phyloP scores from a whole-genome alignment of 2,888 invertebrate genomes.

The Archaeoteleia sp. region DNA sequence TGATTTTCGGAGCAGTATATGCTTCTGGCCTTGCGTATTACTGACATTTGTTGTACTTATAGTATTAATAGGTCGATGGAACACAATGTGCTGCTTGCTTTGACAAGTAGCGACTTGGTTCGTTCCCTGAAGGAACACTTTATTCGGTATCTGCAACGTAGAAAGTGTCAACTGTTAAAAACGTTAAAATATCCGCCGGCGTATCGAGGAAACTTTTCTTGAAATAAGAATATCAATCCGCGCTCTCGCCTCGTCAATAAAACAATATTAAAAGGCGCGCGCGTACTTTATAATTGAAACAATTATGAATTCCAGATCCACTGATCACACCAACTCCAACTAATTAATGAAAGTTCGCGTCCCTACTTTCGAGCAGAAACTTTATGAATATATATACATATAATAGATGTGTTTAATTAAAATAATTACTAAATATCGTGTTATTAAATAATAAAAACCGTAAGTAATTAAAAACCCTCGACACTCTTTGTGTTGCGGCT shows the following conservation, averaged over 20 bases:
- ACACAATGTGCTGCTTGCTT: conserved; percentile 67
- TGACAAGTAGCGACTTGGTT: conserved; percentile 65
- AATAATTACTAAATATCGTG: neutral
- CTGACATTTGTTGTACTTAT: conserved; percentile 55
- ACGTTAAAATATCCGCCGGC: neutral
- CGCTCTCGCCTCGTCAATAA: neutral
- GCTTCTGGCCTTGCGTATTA: conserved; percentile 65
- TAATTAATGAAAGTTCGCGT: conserved; percentile 7
- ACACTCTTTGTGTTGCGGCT: conserved; percentile 42
- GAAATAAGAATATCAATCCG: too few species aligned
- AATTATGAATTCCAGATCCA: conserved; percentile 1
- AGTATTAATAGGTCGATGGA: conserved; percentile 66
- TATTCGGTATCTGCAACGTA: conserved; percentile 58
- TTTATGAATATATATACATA: too few species aligned
- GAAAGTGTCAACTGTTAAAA: neutral
- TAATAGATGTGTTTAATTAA: neutral
- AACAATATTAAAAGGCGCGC: conserved; percentile 12
- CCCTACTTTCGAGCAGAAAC: neutral
- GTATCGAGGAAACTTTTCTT: neutral
- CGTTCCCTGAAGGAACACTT: conserved; percentile 69
- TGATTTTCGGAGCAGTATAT: conserved; percentile 69
- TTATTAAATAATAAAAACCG: conserved; percentile 11
- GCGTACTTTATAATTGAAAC: neutral
- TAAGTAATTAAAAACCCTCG: conserved; percentile 25
- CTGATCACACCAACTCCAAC: neutral